Conservation (phyloP, 1,140 invertebrate genomes). For the Drosophila athabasca region DNA sequence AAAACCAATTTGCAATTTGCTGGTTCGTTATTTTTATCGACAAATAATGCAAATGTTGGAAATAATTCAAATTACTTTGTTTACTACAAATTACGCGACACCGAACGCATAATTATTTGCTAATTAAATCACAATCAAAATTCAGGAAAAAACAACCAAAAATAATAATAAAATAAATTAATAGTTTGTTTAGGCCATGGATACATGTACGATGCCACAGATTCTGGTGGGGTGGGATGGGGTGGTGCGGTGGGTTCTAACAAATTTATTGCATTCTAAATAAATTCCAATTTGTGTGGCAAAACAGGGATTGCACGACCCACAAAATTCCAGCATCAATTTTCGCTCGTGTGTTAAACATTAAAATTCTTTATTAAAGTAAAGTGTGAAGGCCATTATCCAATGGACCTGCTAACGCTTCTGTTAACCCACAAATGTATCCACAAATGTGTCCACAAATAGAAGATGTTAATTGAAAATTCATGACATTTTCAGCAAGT, state of each 20-base stretch:
- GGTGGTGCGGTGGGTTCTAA: background rate
- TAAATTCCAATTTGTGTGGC: constrained; percentile 24
- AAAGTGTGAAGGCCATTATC: constrained; percentile 24
- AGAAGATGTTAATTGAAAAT: constrained; percentile 33
- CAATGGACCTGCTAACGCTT: background rate
- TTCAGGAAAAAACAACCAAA: constrained; percentile 5
- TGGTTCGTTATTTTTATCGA: constrained; percentile 14
- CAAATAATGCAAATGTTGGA: constrained; percentile 42
- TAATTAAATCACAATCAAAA: constrained; percentile 63
- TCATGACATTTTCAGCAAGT: background rate
- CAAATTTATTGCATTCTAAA: constrained; percentile 42
- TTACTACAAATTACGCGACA: constrained; percentile 51
- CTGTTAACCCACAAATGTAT: background rate
- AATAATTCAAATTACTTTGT: constrained; percentile 41
- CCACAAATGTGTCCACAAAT: constrained; percentile 14
- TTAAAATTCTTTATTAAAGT: constrained; percentile 5
- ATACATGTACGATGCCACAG: constrained; percentile 1
- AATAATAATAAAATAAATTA: constrained; percentile 21
- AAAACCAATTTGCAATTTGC: too few species aligned
- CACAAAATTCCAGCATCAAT: constrained; percentile 30
- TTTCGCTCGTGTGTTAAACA: constrained; percentile 25
- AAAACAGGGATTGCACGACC: constrained; percentile 12
- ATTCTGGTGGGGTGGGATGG: constrained; percentile 25
- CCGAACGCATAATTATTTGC: constrained; percentile 59
- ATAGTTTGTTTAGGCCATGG: constrained; percentile 11